Conservation (phyloP, 2,113 vertebrate species). For the Colinus virginianus region DNA sequence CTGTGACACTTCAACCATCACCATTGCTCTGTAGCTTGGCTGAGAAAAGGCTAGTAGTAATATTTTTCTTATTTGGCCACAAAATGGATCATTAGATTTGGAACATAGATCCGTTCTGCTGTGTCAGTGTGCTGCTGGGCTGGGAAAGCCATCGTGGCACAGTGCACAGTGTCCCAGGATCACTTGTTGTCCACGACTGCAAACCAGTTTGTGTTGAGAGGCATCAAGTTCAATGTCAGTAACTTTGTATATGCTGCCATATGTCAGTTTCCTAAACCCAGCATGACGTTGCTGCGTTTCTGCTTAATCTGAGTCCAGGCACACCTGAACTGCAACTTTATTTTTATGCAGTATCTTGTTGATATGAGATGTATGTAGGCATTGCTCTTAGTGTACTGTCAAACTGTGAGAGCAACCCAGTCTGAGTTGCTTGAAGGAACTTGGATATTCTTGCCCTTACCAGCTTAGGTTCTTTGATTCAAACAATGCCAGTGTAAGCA, state of each 20-base stretch:
- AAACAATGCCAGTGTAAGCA: not conserved
- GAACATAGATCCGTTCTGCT: not conserved
- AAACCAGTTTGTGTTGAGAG: not conserved
- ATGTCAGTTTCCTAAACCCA: not conserved
- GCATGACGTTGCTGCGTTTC: not conserved
- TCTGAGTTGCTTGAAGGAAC: not conserved
- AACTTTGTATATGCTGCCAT: not conserved
- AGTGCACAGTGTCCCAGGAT: not conserved
- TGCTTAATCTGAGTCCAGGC: not conserved
- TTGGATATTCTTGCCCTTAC: not conserved
- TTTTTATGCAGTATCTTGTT: not conserved
- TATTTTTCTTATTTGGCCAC: not conserved
- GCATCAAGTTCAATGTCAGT: not conserved
- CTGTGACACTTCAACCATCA: not conserved
- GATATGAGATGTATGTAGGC: not conserved
- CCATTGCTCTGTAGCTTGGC: not conserved
- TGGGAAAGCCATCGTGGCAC: not conserved
- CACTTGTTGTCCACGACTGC: not conserved
- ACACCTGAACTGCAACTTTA: not conserved
- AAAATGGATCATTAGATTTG: not conserved
- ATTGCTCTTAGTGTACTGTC: not conserved
- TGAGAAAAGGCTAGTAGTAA: not conserved
- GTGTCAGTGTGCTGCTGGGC: not conserved
- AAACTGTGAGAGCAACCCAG: not conserved
- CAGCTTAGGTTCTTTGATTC: not conserved